Base-by-base conservation (phyloP, 2,113 vertebrate genomes). In the Salminus brasiliensis region DNA sequence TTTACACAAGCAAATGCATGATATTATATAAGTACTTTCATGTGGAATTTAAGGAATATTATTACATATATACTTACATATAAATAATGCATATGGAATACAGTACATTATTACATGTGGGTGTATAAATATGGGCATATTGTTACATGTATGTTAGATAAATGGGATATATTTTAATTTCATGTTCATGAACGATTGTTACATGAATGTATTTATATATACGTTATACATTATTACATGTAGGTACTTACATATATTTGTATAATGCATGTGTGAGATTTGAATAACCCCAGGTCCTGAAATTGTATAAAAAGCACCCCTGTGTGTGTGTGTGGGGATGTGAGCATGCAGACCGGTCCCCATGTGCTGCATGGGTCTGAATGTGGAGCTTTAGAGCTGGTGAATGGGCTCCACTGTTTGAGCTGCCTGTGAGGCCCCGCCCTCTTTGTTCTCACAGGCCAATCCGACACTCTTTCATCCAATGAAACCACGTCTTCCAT, bases 401-500 rank as follows among this genome's bases (percentile, higher is more conserved):
- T 92, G 89, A 93, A 93, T 92, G 85, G 86, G 80, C 77, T 85
- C 83, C 87, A 91, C 87, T 92, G 88, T 92, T 88, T 85, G 81
- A 82, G 88, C 85, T 88, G 57, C 41, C 65, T 60, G 34, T 27
- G 9, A 79, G 21, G 47, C 36, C 0, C 59, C 23, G 16, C 47
- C 60, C 45, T 12, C 77, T 73, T 29, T 53, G 4, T 66, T 73
- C 69, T 55, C 49, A 67, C n/a, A 73, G 78, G 78, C 13, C 29
- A 29, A 32, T 23, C 21, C 15, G 10, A 32, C 15, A 21, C 45
- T 55, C 32, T n/a, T 23, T 27, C 59, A 27, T 47, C 78, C 78
- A 73, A 73, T 72, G 59, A 55, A 23, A 39, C 43, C 49, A 18
- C 29, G 29, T 52, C 23, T 39, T 32, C 43, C 41, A 6, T 62